Evolutionary conservation across 2,888 invertebrate species (phyloP).

Genomic region (Lacanobia oleracea): DNA sequence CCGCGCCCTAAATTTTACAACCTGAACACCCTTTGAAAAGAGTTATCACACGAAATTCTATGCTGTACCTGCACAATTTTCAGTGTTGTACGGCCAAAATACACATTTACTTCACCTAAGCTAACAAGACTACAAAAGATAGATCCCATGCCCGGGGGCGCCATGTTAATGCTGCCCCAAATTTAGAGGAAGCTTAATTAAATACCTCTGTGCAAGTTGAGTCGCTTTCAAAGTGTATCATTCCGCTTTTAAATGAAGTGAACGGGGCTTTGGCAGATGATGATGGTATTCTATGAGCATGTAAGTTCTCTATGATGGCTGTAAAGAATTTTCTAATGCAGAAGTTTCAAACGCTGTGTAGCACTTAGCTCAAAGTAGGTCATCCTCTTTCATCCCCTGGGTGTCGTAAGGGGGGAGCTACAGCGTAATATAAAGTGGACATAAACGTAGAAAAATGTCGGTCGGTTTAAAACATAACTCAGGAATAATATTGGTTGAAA

Average conservation of each 20-base stretch:
- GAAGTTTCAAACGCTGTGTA: conserved; percentile 43
- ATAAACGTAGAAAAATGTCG: conserved; percentile 50
- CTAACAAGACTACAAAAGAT: conserved; percentile 68
- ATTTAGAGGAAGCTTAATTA: conserved; percentile 72
- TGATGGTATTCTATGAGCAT: conserved; percentile 26
- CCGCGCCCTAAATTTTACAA: conserved; percentile 23
- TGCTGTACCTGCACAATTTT: conserved; percentile 45
- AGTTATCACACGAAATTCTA: conserved; percentile 43
- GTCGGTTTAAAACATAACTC: conserved; percentile 40
- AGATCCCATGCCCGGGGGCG: conserved; percentile 55
- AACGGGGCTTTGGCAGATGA: conserved; percentile 2
- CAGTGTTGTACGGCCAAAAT: conserved; percentile 50
- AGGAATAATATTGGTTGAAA: conserved; percentile 42
- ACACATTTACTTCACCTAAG: conserved; percentile 64
- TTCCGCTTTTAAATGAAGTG: conserved; percentile 42
- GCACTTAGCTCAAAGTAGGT: conserved; percentile 49
- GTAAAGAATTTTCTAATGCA: conserved; percentile 45
- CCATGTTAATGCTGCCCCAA: conserved; percentile 63
- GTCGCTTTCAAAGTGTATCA: conserved; percentile 51
- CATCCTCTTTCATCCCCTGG: conserved; percentile 54
- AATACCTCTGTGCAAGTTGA: conserved; percentile 66
- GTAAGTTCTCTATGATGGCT: conserved; percentile 22
- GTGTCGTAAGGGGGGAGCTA: conserved; percentile 47
- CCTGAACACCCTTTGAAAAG: conserved; percentile 41
- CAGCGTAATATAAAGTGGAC: conserved; percentile 48